Conservation (phyloP, 2,888 invertebrate species). For the Rhabditoides inermis region DNA sequence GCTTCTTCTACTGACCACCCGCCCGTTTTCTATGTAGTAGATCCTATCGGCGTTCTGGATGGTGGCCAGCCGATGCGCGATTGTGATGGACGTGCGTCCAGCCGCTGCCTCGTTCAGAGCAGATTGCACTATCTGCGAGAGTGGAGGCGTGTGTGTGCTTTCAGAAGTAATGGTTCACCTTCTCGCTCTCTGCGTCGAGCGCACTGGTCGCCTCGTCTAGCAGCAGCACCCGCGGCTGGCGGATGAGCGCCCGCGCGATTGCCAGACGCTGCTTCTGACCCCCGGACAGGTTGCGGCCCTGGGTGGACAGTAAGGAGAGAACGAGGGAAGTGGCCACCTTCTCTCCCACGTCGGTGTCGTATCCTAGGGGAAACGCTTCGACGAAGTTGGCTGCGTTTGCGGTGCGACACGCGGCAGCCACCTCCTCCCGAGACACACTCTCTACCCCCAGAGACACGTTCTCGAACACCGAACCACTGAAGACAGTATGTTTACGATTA, state of each 20-base stretch:
- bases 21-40: too few species aligned
- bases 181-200: constrained; percentile 14
- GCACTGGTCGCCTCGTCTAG: constrained; percentile 22
- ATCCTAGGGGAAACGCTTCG: constrained; percentile 22
- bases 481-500: neutral
- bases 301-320: neutral
- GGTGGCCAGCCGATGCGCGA: constrained; percentile 35
- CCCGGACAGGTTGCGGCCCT: too few species aligned
- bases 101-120: constrained; percentile 21
- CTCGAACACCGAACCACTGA: constrained; percentile 22
- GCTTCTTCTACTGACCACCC: too few species aligned
- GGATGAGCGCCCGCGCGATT: constrained; percentile 16
- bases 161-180: neutral
- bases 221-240: constrained; percentile 15
- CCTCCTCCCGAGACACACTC: constrained; percentile 17
- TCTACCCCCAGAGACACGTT: constrained; percentile 23
- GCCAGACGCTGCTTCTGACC: constrained; percentile 21
- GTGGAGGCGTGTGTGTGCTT: neutral
- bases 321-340: constrained; percentile 9
- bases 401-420: constrained; percentile 17
- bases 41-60: constrained; percentile 19
- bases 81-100: constrained; percentile 29
- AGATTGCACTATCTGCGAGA: constrained; percentile 20
- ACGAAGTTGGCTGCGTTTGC: constrained; percentile 31
- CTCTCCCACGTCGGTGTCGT: constrained; percentile 15